Evolutionary conservation across 2,888 invertebrate genomes (phyloP).

Genomic region (Ectemnius lituratus): DNA sequence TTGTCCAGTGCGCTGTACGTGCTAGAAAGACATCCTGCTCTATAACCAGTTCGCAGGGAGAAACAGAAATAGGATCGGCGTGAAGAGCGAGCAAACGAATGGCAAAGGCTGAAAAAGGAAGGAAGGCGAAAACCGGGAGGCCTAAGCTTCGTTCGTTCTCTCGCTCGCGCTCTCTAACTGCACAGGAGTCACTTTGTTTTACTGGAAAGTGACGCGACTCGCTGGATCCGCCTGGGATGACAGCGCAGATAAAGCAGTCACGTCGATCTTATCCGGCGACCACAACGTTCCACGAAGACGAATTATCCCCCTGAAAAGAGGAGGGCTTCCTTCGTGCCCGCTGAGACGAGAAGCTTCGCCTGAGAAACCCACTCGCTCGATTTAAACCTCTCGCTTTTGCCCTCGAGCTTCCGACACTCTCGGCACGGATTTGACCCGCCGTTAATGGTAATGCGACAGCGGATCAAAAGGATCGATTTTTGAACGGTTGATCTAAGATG

Average conservation of each 20-base stretch:
- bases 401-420: constrained; percentile 3
- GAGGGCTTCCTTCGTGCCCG: not conserved
- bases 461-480: constrained; percentile 16
- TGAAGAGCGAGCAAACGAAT: too few relatives aligned
- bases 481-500: too few relatives aligned
- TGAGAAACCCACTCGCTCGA: constrained; percentile 13
- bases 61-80: too few relatives aligned
- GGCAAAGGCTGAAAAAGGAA: too few relatives aligned
- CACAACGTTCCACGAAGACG: constrained; percentile 23
- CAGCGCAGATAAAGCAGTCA: constrained; percentile 37
- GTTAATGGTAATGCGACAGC: constrained; percentile 55
- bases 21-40: too few relatives aligned
- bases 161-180: too few relatives aligned
- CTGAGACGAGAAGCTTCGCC: not conserved
- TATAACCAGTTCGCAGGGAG: too few relatives aligned
- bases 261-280: constrained; percentile 12
- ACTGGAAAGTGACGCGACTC: constrained; percentile 28
- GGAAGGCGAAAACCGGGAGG: too few relatives aligned
- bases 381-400: constrained; percentile 35
- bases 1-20: constrained; percentile 4
- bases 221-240: constrained; percentile 22
- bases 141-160: not conserved
- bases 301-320: constrained; percentile 20
- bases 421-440: constrained; percentile 48
- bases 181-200: constrained; percentile 25